Conservation (phyloP, 2,113 vertebrate genomes). For the Neodon shergylaensis region DNA sequence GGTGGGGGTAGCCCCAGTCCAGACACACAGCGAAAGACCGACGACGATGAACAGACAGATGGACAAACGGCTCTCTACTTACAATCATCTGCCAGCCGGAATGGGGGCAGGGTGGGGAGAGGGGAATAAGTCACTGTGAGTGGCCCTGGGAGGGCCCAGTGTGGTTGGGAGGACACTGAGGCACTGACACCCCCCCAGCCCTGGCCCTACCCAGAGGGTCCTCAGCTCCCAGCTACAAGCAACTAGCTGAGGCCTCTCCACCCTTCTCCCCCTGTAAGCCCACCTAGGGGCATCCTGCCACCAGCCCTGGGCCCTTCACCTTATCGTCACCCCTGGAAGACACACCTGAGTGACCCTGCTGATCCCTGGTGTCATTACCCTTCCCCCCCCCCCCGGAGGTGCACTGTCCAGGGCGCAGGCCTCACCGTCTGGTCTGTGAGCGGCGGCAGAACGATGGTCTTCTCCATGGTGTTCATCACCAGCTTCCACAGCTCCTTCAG, state of each 20-base stretch:
- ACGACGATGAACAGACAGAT: slow-evolving; percentile 93
- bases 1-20: slow-evolving; percentile 86
- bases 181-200: neutral
- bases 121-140: slow-evolving; percentile 75
- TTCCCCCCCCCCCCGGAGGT: neutral
- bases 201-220: neutral
- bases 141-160: neutral
- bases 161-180: neutral
- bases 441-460: slow-evolving; percentile 96
- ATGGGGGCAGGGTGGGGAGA: slow-evolving; percentile 63
- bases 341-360: neutral
- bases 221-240: neutral
- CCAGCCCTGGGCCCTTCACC: neutral
- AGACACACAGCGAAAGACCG: slow-evolving; percentile 85
- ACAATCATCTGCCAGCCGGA: slow-evolving; percentile 97
- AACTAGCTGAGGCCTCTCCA: neutral
- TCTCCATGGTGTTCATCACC: slow-evolving; percentile 99
- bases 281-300: neutral
- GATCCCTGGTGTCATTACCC: neutral
- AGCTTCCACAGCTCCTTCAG: slow-evolving; percentile 99
- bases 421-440: slow-evolving; percentile 98
- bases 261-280: neutral
- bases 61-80: slow-evolving; percentile 96
- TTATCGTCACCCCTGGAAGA: neutral
- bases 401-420: slow-evolving; percentile 14